A percentile compares a stretch with the other conserved stretches of the same genome.
Conservation (phyloP, 2,888 invertebrate genomes). For the Lagria hirta region DNA sequence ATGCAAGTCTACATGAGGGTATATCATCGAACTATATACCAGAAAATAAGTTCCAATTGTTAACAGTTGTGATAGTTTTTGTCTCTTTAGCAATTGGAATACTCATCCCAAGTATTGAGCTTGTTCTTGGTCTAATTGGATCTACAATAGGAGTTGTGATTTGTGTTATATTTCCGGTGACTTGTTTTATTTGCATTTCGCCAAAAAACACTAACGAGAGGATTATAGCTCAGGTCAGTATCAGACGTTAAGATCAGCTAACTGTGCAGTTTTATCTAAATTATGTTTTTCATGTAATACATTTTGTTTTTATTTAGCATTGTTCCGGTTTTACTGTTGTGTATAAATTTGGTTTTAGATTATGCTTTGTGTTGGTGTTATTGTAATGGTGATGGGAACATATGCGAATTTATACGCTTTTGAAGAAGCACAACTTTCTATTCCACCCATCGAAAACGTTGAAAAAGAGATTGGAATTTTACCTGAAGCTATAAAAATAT, state of each 20-base stretch:
- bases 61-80: conserved; percentile 79
- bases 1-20: conserved; percentile 60
- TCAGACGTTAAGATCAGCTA: conserved; percentile 1
- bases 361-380: conserved; percentile 78
- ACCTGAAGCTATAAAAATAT: conserved; percentile 1
- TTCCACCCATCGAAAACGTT: too few species aligned
- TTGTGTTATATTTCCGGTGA: conserved; percentile 89
- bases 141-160: conserved; percentile 94
- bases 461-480: conserved; percentile 22
- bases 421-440: conserved; percentile 58
- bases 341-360: conserved; percentile 57
- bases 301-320: too few species aligned
- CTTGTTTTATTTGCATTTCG: conserved; percentile 83
- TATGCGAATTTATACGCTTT: conserved; percentile 82
- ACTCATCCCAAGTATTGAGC: conserved; percentile 89
- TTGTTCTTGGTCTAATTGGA: conserved; percentile 91
- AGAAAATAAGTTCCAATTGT: conserved; percentile 75
- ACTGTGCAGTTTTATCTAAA: neutral
- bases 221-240: conserved; percentile 73
- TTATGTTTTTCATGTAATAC: too few species aligned
- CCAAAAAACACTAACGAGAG: conserved; percentile 83
- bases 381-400: conserved; percentile 86
- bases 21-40: conserved; percentile 72
- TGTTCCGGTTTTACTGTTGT: too few species aligned
- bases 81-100: conserved; percentile 79